Evolutionary conservation across 1,140 invertebrate genomes (phyloP).

Genomic region (Ladona fulva): DNA sequence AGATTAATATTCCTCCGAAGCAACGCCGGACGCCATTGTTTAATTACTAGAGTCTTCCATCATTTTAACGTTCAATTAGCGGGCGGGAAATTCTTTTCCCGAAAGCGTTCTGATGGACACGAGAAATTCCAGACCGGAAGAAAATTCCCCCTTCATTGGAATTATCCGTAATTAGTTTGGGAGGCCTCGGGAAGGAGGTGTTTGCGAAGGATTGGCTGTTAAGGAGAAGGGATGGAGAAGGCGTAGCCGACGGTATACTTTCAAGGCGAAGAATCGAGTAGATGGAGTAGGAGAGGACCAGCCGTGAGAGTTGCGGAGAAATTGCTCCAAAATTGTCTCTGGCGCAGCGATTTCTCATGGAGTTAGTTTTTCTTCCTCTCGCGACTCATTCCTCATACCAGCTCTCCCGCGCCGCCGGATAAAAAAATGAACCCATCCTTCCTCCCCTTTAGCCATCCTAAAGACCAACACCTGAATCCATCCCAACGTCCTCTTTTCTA

Average conservation of each 20-base stretch:
- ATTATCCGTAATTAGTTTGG: background rate
- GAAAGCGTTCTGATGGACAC: background rate
- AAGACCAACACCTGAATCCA: background rate
- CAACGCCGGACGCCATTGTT: background rate
- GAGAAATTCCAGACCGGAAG: background rate
- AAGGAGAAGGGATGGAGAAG: background rate
- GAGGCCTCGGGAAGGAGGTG: background rate
- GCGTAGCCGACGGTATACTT: background rate
- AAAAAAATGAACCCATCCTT: background rate
- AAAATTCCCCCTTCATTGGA: background rate
- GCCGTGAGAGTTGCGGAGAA: background rate
- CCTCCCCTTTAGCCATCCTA: background rate
- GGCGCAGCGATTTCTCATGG: slow-evolving; percentile 1
- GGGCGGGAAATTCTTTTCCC: background rate
- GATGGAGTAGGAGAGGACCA: background rate
- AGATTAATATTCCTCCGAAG: background rate
- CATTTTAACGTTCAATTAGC: slow-evolving; percentile 1
- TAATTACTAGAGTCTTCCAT: background rate
- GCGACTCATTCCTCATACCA: background rate
- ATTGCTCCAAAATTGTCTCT: slow-evolving; percentile 6
- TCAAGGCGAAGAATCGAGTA: background rate
- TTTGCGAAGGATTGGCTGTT: background rate
- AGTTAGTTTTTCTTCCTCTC: background rate
- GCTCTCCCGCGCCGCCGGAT: background rate
- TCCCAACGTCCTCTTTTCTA: background rate